Percentiles rank a stretch among this genome's conserved stretches.
Evolutionary conservation across 2,797 vertebrate genomes (phyloP).

Genomic region (Pseudomugil gertrudae): DNA sequence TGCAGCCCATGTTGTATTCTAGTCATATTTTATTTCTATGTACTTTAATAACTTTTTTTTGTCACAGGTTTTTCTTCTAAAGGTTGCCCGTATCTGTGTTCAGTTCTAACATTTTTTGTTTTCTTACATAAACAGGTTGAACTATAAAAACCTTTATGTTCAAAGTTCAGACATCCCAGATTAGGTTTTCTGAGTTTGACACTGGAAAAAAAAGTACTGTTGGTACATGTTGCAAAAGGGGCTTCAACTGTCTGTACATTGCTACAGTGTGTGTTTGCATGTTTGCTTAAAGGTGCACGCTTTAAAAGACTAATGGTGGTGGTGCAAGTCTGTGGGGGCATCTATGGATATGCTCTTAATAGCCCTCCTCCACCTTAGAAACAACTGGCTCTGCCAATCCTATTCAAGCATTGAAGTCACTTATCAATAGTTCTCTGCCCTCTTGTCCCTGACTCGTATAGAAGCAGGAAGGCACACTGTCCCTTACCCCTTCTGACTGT

Average conservation of each 20-base stretch:
- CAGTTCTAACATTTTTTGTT: neutral
- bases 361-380: constrained; percentile 30
- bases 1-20: no score
- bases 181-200: constrained; percentile 27
- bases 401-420: constrained; percentile 53
- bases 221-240: constrained; percentile 41
- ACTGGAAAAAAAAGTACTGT: constrained; percentile 11
- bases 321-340: neutral
- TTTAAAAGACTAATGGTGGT: neutral
- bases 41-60: neutral
- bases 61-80: no score
- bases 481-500: constrained; percentile 25
- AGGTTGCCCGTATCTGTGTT: neutral
- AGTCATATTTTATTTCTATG: neutral
- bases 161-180: constrained; percentile 36
- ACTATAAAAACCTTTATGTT: constrained; percentile 50
- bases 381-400: constrained; percentile 40
- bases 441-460: constrained; percentile 37
- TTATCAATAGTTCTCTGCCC: constrained; percentile 73
- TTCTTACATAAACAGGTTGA: constrained; percentile 20
- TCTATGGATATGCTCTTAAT: neutral
- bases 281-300: neutral
- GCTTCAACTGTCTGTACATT: constrained; percentile 42
- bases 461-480: constrained; percentile 41
- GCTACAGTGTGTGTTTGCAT: constrained; percentile 4